phyloP scores from a whole-genome alignment of 2,113 vertebrate species.

The Paracanthobrama guichenoti region DNA sequence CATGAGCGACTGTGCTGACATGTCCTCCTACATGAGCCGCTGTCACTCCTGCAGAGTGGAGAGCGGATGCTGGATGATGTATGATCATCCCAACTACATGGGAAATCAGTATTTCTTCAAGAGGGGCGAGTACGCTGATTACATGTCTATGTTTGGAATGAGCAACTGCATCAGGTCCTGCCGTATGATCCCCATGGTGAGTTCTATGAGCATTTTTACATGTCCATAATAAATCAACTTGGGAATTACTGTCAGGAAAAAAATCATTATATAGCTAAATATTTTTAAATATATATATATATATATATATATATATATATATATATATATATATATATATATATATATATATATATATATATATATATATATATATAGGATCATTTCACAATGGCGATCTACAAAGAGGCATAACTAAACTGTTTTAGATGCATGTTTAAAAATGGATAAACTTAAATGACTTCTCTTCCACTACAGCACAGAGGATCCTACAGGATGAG shows the following conservation, averaged over 20 bases:
- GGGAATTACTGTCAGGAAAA: too few relatives aligned
- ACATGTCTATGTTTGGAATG: slow-evolving; percentile 55
- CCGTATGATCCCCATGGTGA: slow-evolving; percentile 61
- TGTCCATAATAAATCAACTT: not conserved
- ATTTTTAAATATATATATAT: too few relatives aligned
- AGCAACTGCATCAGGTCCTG: slow-evolving; percentile 64
- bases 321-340: too few relatives aligned
- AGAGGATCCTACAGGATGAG: slow-evolving; percentile 70
- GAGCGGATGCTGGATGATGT: slow-evolving; percentile 59
- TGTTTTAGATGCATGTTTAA: not conserved
- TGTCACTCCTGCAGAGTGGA: slow-evolving; percentile 59
- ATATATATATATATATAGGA: too few relatives aligned
- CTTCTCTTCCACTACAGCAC: slow-evolving; percentile 62
- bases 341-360: too few relatives aligned
- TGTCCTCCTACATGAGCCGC: slow-evolving; percentile 56
- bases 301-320: too few relatives aligned
- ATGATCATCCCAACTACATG: slow-evolving; percentile 47
- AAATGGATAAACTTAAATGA: not conserved
- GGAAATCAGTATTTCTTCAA: slow-evolving; percentile 56
- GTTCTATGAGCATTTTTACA: not conserved
- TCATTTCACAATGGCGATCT: not conserved
- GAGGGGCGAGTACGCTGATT: slow-evolving; percentile 57
- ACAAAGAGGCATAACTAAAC: not conserved
- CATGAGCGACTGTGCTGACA: slow-evolving; percentile 69
- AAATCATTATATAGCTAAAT: too few relatives aligned